A percentile compares a stretch with the other conserved stretches of the same genome.
Conservation (phyloP, 2,888 invertebrate species). For the Hypena proboscidalis region DNA sequence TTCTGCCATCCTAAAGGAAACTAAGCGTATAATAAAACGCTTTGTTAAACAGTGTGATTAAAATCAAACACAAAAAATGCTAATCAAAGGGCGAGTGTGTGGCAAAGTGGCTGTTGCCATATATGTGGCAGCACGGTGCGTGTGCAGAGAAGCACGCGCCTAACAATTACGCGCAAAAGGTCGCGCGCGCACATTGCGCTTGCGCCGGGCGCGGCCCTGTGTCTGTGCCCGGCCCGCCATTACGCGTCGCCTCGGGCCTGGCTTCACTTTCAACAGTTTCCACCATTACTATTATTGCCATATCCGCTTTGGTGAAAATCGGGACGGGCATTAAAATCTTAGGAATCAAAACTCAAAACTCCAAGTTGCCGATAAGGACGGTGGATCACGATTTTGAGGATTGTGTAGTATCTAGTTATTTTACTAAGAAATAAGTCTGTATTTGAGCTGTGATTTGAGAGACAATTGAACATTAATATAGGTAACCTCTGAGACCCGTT, state of each 20-base stretch:
- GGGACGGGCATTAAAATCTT: no score
- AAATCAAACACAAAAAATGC: constrained; percentile 71
- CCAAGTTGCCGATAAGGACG: no score
- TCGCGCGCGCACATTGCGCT: constrained; percentile 81
- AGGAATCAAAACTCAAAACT: no score
- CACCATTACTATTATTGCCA: constrained; percentile 6
- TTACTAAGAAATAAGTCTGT: no score
- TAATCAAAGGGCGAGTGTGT: constrained; percentile 66
- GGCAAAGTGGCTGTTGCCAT: constrained; percentile 68
- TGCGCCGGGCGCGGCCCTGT: constrained; percentile 48
- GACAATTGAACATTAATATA: no score
- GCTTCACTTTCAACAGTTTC: constrained; percentile 43
- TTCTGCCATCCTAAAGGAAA: no score
- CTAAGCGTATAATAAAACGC: constrained; percentile 45
- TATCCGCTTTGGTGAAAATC: no score
- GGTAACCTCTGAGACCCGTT: no score
- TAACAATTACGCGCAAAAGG: constrained; percentile 79
- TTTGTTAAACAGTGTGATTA: constrained; percentile 59
- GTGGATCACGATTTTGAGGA: no score
- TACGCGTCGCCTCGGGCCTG: constrained; percentile 34
- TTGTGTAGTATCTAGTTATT: no score
- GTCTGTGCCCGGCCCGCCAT: constrained; percentile 41
- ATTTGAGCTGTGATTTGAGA: no score
- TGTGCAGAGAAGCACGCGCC: constrained; percentile 71
- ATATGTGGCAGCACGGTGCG: constrained; percentile 57